phyloP scores from a whole-genome alignment of 2,797 vertebrate species.

The Distichodus sexfasciatus region DNA sequence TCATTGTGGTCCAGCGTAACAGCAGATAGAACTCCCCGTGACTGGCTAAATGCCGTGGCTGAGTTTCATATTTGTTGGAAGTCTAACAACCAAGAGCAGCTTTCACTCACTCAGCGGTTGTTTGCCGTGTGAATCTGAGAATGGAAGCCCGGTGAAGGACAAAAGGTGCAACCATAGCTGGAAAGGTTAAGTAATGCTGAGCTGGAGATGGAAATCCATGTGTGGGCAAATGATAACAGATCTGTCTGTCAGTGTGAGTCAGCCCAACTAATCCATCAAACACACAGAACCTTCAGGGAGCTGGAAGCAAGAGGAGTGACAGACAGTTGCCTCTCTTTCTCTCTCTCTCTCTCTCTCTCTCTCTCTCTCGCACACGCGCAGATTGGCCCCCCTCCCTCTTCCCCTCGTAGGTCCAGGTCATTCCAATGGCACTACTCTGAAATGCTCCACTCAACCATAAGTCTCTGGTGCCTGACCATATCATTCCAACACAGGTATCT shows the following conservation, averaged over 20 bases:
- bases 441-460: not conserved
- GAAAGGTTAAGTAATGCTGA: constrained; percentile 25
- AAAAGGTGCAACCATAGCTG: not conserved
- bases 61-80: not conserved
- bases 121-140: not conserved
- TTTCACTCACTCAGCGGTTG: not conserved
- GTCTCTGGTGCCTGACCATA: not conserved
- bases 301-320: not conserved
- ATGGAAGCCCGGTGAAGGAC: not conserved
- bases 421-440: constrained; percentile 18
- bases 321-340: not conserved
- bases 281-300: not conserved
- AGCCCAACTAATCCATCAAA: constrained; percentile 30
- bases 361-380: too few species aligned
- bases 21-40: too few species aligned
- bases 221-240: constrained; percentile 37
- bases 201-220: constrained; percentile 30
- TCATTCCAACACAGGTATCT: not conserved
- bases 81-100: not conserved
- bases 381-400: not conserved
- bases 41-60: too few species aligned
- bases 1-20: too few species aligned
- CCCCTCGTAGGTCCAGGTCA: constrained; percentile 17
- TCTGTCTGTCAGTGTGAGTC: constrained; percentile 22
- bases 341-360: not conserved